Evolutionary conservation across 2,797 vertebrate genomes (phyloP).

Genomic region (Phalanger gymnotis): DNA sequence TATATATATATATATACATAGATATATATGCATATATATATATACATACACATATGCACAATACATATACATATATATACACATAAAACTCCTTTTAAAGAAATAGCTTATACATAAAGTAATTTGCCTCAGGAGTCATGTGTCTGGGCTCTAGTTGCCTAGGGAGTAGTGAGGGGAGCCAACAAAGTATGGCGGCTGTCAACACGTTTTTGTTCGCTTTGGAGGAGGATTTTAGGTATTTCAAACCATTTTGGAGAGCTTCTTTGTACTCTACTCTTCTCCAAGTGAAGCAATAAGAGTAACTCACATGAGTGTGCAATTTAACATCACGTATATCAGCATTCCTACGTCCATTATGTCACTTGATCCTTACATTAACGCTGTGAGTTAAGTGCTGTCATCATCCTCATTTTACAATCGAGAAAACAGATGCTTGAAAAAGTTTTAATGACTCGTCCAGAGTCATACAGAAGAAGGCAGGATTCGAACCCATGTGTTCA

Average conservation of each 20-base stretch:
- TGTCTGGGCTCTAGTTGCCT: not conserved
- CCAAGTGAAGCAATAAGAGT: not conserved
- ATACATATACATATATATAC: too few relatives aligned
- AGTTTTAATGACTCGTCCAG: not conserved
- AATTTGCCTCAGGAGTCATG: not conserved
- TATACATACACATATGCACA: too few relatives aligned
- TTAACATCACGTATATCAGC: not conserved
- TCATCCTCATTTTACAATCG: not conserved
- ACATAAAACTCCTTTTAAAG: not conserved
- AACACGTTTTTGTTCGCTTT: not conserved
- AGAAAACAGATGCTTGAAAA: not conserved
- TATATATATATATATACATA: too few relatives aligned
- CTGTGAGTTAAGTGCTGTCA: not conserved
- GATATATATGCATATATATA: too few relatives aligned
- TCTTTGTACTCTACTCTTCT: not conserved
- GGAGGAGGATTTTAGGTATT: not conserved
- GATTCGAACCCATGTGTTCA: not conserved
- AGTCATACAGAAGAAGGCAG: not conserved
- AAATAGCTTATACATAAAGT: conserved; percentile 28
- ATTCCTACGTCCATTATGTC: not conserved
- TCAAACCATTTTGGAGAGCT: not conserved
- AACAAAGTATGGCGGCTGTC: not conserved
- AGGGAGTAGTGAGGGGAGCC: conserved; percentile 1
- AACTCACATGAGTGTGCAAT: not conserved
- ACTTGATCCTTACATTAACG: not conserved